These are phyloP conservation scores for Drosophila diplacantha DNA, from an alignment of 2,888 invertebrate species.

Conservation along the genomic window DNA sequence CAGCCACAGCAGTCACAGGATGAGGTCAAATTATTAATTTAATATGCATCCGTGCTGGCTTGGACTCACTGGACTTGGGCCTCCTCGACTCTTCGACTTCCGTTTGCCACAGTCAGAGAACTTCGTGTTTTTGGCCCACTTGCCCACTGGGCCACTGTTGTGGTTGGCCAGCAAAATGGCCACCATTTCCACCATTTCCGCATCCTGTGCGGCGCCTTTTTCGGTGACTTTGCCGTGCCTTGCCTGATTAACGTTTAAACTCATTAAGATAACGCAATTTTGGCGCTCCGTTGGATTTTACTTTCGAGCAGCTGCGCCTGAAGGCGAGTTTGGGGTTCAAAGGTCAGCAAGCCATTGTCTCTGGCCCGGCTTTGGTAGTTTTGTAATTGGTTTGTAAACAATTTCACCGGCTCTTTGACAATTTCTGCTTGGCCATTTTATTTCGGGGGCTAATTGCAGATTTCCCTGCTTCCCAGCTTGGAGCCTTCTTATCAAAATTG, in stretches of 20 bases:
- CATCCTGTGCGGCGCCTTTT: constrained; percentile 30
- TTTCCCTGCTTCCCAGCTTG: constrained; percentile 22
- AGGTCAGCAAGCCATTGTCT: constrained; percentile 64
- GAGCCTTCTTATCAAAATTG: constrained; percentile 47
- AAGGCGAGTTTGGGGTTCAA: constrained; percentile 41
- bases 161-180: constrained; percentile 62
- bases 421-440: constrained; percentile 58
- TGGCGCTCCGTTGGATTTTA: constrained; percentile 66
- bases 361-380: constrained; percentile 34
- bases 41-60: constrained; percentile 68
- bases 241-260: constrained; percentile 72
- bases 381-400: constrained; percentile 72
- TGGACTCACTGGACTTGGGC: constrained; percentile 42
- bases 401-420: constrained; percentile 65
- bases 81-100: constrained; percentile 50
- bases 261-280: constrained; percentile 76
- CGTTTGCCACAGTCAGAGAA: constrained; percentile 47
- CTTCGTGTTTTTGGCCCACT: constrained; percentile 5
- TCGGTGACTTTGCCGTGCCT: constrained; percentile 26
- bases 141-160: constrained; percentile 39
- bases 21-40: constrained; percentile 73
- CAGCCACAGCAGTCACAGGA: constrained; percentile 43
- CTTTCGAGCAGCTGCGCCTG: constrained; percentile 57
- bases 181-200: constrained; percentile 65
- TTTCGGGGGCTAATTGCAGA: constrained; percentile 58